Evolutionary conservation across 2,113 vertebrate genomes (phyloP), one percentile per base, ranked within the genome.

Genomic region (Dasyprocta punctata): DNA sequence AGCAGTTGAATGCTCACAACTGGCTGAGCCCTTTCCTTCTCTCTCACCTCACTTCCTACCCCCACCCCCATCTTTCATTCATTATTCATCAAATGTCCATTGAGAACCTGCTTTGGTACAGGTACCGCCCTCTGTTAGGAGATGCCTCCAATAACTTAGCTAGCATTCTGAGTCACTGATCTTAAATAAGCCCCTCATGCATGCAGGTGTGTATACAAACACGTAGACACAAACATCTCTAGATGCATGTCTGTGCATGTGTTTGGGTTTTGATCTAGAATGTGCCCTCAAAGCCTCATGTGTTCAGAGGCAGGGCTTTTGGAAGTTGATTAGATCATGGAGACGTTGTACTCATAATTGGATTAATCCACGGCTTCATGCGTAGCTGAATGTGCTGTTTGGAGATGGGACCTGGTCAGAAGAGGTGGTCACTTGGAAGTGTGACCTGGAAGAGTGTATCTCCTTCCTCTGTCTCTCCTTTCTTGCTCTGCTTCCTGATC

Each of bases 241-340:
- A 4, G 60, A 75, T 16, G 5, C 1, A 24, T 30, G 16, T 0
- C 10, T 5, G 54, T 5, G 36, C 0, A 47, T 49, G 44, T 49
- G 44, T 7, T 77, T 33, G 44, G 44, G 44, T 16, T 49, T 16
- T 4, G 9, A 41, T 41, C 69, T 73, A 41, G 38, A 10, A 38
- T 73, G 69, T 22, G 9, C 9, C 20, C 36, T 9, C 69, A 41
- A 33, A 33, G 28, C 44, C 44, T 49, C 44, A 17, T 30, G 44
- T 77, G 41, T 33, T 78, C 75, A 78, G 75, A 78, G 75, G 26
- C 44, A 28, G 73, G 73, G 44, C 14, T 78, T 75, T 78, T 28
- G 75, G 44, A 47, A 49, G 28, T 28, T 49, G 28, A 47, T 24
- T 30, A 14, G 28, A 17, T 16, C 44, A 33, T 17, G 26, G 41